These are phyloP conservation scores for Nasonovia ribisnigri DNA, from an alignment of 2,888 invertebrate species.

Conservation along the genomic window DNA sequence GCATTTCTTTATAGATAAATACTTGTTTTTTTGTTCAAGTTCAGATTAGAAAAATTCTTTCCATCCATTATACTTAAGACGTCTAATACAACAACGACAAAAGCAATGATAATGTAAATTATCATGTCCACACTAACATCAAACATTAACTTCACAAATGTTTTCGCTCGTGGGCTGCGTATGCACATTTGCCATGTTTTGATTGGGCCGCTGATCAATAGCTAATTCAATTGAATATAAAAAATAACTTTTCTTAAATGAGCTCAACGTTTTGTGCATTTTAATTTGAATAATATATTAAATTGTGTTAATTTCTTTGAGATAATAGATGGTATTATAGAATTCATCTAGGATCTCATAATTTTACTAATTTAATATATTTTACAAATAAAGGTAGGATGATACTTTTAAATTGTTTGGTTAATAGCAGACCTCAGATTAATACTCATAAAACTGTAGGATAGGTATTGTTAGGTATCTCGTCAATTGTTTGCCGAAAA, in stretches of 20 bases:
- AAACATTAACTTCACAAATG: neutral
- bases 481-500: no score
- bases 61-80: neutral
- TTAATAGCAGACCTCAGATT: no score
- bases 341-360: no score
- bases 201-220: neutral
- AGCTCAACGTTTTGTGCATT: neutral
- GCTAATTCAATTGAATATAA: neutral
- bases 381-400: no score
- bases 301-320: neutral
- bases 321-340: neutral
- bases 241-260: neutral
- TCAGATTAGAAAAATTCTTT: neutral
- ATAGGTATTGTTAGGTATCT: no score
- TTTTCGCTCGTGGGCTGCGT: neutral
- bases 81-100: slow-evolving; percentile 3
- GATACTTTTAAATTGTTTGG: no score
- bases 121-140: neutral
- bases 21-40: neutral
- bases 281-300: neutral
- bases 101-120: neutral
- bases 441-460: no score
- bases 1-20: neutral
- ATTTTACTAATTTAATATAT: no score
- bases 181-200: neutral